Evolutionary conservation across 2,888 invertebrate genomes (phyloP).

Genomic region (Meloe dianella): DNA sequence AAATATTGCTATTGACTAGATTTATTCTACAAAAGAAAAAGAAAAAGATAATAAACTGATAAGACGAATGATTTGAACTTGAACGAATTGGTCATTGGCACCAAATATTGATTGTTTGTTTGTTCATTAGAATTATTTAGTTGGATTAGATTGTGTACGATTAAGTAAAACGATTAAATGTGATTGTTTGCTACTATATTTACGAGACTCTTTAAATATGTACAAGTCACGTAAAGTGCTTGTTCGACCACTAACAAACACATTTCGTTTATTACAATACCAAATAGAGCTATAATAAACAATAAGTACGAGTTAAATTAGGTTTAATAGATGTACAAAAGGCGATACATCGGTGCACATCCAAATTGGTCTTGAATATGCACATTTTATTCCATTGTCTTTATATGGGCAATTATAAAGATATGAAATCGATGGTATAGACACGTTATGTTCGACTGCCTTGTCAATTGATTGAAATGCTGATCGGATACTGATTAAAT

Average conservation of each 20-base stretch:
- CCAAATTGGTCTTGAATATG: no score
- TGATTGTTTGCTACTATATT: neutral
- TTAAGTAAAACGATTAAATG: neutral
- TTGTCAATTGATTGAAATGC: no score
- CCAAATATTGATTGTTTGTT: neutral
- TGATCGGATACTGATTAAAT: no score
- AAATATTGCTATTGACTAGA: neutral
- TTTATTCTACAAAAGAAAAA: neutral
- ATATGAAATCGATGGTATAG: no score
- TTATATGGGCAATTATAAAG: no score
- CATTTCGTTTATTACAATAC: neutral
- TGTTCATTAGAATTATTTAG: neutral
- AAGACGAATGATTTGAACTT: no score
- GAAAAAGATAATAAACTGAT: no score
- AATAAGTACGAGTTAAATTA: neutral
- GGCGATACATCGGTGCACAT: no score
- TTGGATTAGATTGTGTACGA: neutral
- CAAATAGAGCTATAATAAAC: neutral
- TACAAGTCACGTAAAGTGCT: conserved; percentile 1
- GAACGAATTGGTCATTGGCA: no score
- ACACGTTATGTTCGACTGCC: no score
- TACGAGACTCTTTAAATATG: neutral
- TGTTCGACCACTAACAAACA: neutral
- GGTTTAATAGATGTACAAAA: neutral
- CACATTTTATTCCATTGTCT: no score